Conservation (phyloP, 2,113 vertebrate species). For the Pseudopodoces humilis region DNA sequence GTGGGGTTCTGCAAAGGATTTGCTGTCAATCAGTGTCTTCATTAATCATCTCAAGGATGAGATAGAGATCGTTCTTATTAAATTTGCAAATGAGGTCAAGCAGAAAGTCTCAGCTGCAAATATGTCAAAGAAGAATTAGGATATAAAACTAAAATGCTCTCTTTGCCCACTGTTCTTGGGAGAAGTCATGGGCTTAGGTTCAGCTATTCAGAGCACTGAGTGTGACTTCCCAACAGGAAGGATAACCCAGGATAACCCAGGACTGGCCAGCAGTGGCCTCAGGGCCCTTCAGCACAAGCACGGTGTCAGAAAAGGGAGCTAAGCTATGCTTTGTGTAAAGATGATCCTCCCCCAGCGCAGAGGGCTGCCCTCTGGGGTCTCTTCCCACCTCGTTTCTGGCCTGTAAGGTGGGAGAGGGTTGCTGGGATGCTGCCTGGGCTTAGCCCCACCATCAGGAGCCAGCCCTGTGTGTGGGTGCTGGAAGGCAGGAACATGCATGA, state of each 20-base stretch:
- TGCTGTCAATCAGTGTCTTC: background rate
- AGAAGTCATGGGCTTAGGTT: background rate
- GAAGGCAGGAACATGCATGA: fast-evolving
- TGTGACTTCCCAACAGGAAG: background rate
- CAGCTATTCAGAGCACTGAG: fast-evolving
- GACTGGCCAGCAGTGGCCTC: fast-evolving
- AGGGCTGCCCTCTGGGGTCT: background rate
- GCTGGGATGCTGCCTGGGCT: background rate
- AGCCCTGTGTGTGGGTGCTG: background rate
- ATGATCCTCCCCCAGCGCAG: background rate
- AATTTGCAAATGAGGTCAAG: background rate
- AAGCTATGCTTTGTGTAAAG: too few relatives aligned
- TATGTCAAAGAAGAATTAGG: background rate
- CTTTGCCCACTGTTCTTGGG: background rate
- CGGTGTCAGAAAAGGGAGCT: background rate
- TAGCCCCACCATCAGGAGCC: background rate
- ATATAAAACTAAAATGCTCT: background rate
- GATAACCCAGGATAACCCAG: background rate
- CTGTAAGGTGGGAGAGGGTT: background rate
- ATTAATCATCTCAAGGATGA: background rate
- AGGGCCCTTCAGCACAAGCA: background rate
- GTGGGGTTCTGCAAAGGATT: background rate
- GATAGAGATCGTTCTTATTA: background rate
- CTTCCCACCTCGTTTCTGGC: background rate
- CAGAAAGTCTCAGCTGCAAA: background rate